phyloP scores from a whole-genome alignment of 2,888 invertebrate genomes.

The Oscheius onirici region DNA sequence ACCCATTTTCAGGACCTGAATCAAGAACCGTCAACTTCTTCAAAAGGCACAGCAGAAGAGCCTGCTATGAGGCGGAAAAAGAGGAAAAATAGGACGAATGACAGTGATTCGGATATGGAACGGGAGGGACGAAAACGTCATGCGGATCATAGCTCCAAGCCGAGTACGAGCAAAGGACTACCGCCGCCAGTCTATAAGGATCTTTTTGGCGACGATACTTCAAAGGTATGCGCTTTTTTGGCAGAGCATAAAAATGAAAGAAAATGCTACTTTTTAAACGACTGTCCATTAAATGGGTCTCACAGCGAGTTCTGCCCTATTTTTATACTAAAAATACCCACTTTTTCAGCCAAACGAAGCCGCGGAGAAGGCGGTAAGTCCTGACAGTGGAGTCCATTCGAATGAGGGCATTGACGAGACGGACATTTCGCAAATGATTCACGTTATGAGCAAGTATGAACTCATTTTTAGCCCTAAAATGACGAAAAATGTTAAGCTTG shows the following conservation, averaged over 20 bases:
- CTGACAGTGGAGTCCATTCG: conserved; percentile 51
- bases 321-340: no score
- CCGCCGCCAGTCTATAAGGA: conserved; percentile 15
- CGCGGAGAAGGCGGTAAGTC: conserved; percentile 27
- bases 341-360: conserved; percentile 5
- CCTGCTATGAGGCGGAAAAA: not conserved
- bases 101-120: conserved; percentile 22
- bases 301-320: no score
- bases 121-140: not conserved
- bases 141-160: conserved; percentile 12
- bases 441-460: conserved; percentile 29
- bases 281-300: no score
- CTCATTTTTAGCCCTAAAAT: no score
- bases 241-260: no score
- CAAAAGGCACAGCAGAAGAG: not conserved
- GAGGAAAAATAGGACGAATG: conserved; percentile 1
- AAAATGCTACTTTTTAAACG: not conserved
- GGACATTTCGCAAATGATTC: conserved; percentile 9
- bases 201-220: conserved; percentile 32
- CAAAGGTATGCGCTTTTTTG: not conserved
- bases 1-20: not conserved
- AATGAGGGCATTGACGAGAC: conserved; percentile 40
- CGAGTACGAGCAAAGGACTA: conserved; percentile 12
- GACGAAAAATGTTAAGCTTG: not conserved
- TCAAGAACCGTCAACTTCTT: conserved; percentile 9